These are phyloP conservation scores for Drosophila ironensis DNA, from an alignment of 1,140 invertebrate species.

Conservation along the genomic window DNA sequence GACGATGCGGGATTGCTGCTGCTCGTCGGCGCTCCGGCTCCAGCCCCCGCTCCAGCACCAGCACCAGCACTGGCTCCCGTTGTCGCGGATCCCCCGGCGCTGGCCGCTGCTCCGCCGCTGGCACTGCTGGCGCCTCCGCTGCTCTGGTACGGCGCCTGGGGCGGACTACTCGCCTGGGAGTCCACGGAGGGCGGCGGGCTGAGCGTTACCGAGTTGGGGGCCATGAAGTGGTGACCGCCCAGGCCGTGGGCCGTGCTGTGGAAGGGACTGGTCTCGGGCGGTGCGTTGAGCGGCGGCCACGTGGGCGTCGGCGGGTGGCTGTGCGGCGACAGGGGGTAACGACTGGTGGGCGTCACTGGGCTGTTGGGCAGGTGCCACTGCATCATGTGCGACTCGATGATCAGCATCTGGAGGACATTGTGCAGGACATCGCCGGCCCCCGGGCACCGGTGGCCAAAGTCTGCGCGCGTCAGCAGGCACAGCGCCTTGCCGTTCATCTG, in stretches of 20 bases:
- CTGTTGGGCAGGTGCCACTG: slow-evolving; percentile 90
- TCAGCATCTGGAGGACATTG: slow-evolving; percentile 94
- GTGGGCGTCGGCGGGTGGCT: slow-evolving; percentile 90
- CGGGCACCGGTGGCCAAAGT: slow-evolving; percentile 94
- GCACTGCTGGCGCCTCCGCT: slow-evolving; percentile 14
- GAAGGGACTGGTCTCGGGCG: slow-evolving; percentile 84
- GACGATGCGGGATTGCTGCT: slow-evolving; percentile 22
- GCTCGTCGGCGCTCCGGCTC: slow-evolving; percentile 1
- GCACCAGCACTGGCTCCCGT: background rate
- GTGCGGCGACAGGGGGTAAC: slow-evolving; percentile 90
- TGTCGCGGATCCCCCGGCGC: background rate
- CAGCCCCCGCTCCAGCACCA: slow-evolving; percentile 2
- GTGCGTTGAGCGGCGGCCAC: slow-evolving; percentile 85
- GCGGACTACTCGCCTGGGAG: slow-evolving; percentile 92
- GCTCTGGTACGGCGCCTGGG: slow-evolving; percentile 83
- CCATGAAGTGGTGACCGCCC: slow-evolving; percentile 86
- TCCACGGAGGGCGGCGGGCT: slow-evolving; percentile 94
- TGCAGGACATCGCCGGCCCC: slow-evolving; percentile 96
- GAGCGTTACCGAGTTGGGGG: slow-evolving; percentile 91
- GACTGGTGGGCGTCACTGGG: slow-evolving; percentile 91
- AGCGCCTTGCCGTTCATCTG: slow-evolving; percentile 99
- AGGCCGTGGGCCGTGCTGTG: slow-evolving; percentile 84
- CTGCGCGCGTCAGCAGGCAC: slow-evolving; percentile 93
- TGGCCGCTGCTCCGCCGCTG: slow-evolving; percentile 6
- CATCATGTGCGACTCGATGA: slow-evolving; percentile 89